Percentiles rank a stretch among this genome's conserved stretches.
Evolutionary conservation across 2,888 invertebrate genomes (phyloP).

Genomic region (Acrobasis repandana): DNA sequence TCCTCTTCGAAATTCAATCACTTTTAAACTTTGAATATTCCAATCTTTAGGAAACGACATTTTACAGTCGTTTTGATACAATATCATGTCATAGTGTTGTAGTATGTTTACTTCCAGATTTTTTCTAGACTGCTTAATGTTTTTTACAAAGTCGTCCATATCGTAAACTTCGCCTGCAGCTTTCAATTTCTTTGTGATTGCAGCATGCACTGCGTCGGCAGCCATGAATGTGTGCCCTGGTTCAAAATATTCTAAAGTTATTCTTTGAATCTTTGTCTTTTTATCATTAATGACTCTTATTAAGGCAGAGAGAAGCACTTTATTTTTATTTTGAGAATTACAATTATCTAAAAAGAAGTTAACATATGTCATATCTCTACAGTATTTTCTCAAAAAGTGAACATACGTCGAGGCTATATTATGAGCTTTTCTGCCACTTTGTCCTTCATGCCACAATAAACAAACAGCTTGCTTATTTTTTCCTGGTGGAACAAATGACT

Average conservation of each 20-base stretch:
- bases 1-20: too few relatives aligned
- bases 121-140: too few relatives aligned
- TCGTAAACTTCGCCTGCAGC: too few relatives aligned
- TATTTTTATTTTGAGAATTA: conserved; percentile 15
- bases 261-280: background rate
- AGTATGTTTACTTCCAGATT: too few relatives aligned
- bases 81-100: too few relatives aligned
- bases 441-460: conserved; percentile 19
- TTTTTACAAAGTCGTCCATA: too few relatives aligned
- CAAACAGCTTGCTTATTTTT: conserved; percentile 19
- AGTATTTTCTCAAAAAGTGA: background rate
- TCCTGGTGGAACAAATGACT: conserved; percentile 20
- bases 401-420: conserved; percentile 6
- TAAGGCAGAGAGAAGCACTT: background rate
- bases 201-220: conserved; percentile 20
- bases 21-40: too few relatives aligned
- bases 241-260: conserved; percentile 20
- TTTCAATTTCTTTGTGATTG: too few relatives aligned
- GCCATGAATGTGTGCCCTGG: conserved; percentile 23
- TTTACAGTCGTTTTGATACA: too few relatives aligned
- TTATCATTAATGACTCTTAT: conserved; percentile 13
- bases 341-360: background rate
- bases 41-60: too few relatives aligned
- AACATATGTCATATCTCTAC: background rate
- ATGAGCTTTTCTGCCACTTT: conserved; percentile 16